Conservation (phyloP, 2,113 vertebrate species). For the Xenopus tropicalis region DNA sequence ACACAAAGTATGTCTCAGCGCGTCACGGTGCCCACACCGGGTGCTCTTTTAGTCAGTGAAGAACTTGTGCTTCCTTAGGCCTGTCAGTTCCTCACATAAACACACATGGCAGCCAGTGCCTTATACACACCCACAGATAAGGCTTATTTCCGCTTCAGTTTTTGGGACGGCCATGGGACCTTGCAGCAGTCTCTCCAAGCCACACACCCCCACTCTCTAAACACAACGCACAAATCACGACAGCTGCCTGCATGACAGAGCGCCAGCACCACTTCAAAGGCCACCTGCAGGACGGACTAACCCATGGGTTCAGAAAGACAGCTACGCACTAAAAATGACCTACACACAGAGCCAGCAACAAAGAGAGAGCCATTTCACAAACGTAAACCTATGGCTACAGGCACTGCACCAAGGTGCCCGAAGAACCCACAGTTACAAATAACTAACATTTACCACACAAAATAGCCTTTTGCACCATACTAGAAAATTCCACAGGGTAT, state of each 20-base stretch:
- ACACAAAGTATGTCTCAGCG: no score
- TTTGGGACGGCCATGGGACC: slow-evolving; percentile 9
- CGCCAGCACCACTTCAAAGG: slow-evolving; percentile 34
- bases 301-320: not conserved
- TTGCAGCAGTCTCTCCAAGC: slow-evolving; percentile 8
- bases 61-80: not conserved
- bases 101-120: no score
- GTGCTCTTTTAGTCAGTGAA: not conserved
- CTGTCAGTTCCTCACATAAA: no score
- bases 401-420: no score
- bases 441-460: no score
- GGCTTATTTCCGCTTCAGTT: not conserved
- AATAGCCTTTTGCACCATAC: no score
- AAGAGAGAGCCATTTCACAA: not conserved
- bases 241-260: slow-evolving; percentile 31
- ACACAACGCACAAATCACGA: slow-evolving; percentile 27
- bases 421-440: no score
- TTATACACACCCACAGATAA: not conserved
- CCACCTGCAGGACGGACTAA: slow-evolving; percentile 24
- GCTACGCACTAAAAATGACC: not conserved
- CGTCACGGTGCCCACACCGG: no score
- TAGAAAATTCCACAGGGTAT: no score
- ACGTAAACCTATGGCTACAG: no score
- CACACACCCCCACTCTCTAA: slow-evolving; percentile 27
- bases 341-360: not conserved